Percentiles rank a stretch among this genome's conserved stretches.
These are phyloP conservation scores for Hipparchia sbordonii DNA, from an alignment of 2,888 invertebrate genomes.

Conservation along the genomic window DNA sequence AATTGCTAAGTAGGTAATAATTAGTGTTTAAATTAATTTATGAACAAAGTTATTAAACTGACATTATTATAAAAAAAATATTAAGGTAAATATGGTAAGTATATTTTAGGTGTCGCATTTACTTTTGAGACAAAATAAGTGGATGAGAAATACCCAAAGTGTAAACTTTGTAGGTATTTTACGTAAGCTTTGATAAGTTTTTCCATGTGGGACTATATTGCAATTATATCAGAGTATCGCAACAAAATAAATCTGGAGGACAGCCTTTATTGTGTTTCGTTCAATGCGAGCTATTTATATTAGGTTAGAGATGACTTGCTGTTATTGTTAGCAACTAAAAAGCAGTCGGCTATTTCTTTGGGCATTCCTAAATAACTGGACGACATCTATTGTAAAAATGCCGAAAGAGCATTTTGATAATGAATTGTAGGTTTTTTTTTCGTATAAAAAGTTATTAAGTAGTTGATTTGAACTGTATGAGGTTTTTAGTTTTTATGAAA, in stretches of 20 bases:
- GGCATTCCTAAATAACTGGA: conserved; percentile 61
- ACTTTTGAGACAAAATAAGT: too few relatives aligned
- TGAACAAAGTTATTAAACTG: too few relatives aligned
- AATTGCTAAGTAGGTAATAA: too few relatives aligned
- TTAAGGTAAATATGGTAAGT: too few relatives aligned
- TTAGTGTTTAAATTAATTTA: too few relatives aligned
- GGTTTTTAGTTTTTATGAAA: background rate
- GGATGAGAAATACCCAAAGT: too few relatives aligned
- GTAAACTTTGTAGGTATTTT: too few relatives aligned
- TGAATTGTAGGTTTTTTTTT: conserved; percentile 3
- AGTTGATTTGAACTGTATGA: background rate
- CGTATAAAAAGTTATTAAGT: background rate
- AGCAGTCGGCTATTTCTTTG: conserved; percentile 51
- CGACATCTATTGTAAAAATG: conserved; percentile 58
- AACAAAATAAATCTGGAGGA: conserved; percentile 39
- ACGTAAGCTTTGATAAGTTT: too few relatives aligned
- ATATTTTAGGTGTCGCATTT: too few relatives aligned
- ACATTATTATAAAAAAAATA: too few relatives aligned
- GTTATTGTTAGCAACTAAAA: conserved; percentile 52
- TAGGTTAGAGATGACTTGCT: conserved; percentile 68
- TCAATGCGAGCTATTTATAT: conserved; percentile 64
- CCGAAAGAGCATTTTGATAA: conserved; percentile 15
- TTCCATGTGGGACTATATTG: background rate
- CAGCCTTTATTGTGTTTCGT: conserved; percentile 40
- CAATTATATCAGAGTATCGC: background rate